phyloP scores from a whole-genome alignment of 1,140 invertebrate genomes.

The Tribolium madens region DNA sequence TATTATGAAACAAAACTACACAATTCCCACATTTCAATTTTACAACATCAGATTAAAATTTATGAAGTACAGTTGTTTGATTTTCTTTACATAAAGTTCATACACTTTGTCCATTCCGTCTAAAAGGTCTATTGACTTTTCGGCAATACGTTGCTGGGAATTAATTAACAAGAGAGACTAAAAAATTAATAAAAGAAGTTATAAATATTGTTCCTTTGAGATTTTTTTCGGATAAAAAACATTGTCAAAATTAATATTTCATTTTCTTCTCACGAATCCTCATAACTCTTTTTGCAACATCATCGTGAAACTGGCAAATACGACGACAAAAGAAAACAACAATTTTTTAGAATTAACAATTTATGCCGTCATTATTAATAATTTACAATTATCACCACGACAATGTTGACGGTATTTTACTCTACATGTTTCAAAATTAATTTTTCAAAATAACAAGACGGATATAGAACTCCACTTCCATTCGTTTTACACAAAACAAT shows the following conservation, averaged over 20 bases:
- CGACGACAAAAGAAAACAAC: not conserved
- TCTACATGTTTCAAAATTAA: not conserved
- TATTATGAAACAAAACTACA: not conserved
- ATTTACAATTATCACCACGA: not conserved
- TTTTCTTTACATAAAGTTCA: not conserved
- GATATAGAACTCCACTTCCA: not conserved
- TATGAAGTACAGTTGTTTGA: not conserved
- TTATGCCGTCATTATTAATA: not conserved
- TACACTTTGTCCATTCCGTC: not conserved
- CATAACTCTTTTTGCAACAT: not conserved
- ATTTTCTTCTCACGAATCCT: not conserved
- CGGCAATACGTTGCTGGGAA: not conserved
- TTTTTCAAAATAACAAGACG: not conserved
- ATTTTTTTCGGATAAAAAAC: not conserved
- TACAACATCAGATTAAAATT: not conserved
- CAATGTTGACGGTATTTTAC: not conserved
- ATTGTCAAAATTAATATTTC: not conserved
- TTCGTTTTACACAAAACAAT: not conserved
- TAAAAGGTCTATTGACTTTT: not conserved
- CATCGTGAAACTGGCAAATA: not conserved
- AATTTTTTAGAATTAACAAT: not conserved
- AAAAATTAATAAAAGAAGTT: not conserved
- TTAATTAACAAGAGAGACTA: not conserved
- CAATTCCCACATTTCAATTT: not conserved
- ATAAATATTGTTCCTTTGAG: not conserved